phyloP scores from a whole-genome alignment of 2,113 vertebrate species.

The Talpa occidentalis region DNA sequence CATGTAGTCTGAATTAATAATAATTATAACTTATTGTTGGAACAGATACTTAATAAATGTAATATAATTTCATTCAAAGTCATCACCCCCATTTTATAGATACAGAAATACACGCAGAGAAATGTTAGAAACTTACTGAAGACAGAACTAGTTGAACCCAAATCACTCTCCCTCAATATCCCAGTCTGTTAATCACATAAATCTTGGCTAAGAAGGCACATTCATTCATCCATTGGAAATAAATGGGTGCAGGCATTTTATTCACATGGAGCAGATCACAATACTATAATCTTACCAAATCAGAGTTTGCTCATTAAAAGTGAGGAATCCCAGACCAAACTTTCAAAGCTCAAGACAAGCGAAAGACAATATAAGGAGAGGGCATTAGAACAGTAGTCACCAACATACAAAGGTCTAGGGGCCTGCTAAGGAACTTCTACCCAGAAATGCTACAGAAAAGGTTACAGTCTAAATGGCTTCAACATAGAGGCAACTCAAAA shows the following conservation, averaged over 20 bases:
- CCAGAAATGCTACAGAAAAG: neutral
- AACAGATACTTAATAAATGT: conserved; percentile 58
- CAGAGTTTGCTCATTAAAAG: conserved; percentile 13
- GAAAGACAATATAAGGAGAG: neutral
- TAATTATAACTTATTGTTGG: conserved; percentile 36
- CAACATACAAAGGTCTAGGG: neutral
- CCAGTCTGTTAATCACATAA: conserved; percentile 32
- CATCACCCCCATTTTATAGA: conserved; percentile 37
- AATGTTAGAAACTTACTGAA: conserved; percentile 1
- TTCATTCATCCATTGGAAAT: conserved; percentile 11
- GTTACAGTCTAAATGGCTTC: conserved; percentile 29
- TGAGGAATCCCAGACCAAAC: conserved; percentile 37
- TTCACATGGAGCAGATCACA: neutral
- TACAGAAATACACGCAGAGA: conserved; percentile 43
- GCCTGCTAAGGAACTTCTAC: neutral
- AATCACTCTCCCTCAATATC: neutral
- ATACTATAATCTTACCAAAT: neutral
- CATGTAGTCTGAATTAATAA: conserved; percentile 17
- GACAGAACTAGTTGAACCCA: conserved; percentile 32
- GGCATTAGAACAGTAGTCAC: neutral
- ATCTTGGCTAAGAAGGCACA: neutral
- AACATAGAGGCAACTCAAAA: conserved; percentile 44
- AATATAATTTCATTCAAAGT: conserved; percentile 51
- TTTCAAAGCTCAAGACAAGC: neutral
- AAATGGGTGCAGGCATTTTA: neutral